These are phyloP conservation scores for Callopanchax toddi DNA, from an alignment of 2,113 vertebrate genomes.

Conservation along the genomic window DNA sequence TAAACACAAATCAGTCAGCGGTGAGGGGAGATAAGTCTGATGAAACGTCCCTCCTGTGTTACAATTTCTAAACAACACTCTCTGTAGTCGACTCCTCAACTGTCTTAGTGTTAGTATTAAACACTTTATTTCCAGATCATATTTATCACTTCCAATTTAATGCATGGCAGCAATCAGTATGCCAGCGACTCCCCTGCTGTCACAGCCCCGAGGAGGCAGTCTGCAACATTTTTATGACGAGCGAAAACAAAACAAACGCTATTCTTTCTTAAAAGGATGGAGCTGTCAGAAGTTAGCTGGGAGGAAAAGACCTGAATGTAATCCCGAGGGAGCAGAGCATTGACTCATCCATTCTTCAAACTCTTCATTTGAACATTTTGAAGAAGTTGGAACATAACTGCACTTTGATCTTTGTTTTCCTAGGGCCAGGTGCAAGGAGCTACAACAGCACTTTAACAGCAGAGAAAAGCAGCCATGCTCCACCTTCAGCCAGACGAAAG, in stretches of 20 bases:
- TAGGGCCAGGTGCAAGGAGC: constrained; percentile 39
- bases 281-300: constrained; percentile 52
- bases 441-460: constrained; percentile 12
- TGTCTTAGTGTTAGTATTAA: constrained; percentile 26
- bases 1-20: constrained; percentile 1
- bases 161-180: constrained; percentile 43
- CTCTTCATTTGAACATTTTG: constrained; percentile 30
- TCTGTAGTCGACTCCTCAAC: constrained; percentile 8
- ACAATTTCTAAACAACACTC: constrained; percentile 23
- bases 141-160: constrained; percentile 61
- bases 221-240: constrained; percentile 23
- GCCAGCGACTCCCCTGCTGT: constrained; percentile 37
- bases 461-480: not conserved
- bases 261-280: constrained; percentile 18
- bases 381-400: constrained; percentile 36
- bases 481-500: constrained; percentile 5
- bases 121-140: constrained; percentile 27
- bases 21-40: constrained; percentile 5
- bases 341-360: constrained; percentile 44
- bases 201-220: constrained; percentile 38
- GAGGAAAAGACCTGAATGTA: constrained; percentile 37
- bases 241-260: constrained; percentile 22
- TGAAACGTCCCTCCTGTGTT: constrained; percentile 25
- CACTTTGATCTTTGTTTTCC: constrained; percentile 46
- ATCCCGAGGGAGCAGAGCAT: constrained; percentile 39